Evolutionary conservation across 1,140 invertebrate species (phyloP).

Genomic region (Philopotamus ludificatus): DNA sequence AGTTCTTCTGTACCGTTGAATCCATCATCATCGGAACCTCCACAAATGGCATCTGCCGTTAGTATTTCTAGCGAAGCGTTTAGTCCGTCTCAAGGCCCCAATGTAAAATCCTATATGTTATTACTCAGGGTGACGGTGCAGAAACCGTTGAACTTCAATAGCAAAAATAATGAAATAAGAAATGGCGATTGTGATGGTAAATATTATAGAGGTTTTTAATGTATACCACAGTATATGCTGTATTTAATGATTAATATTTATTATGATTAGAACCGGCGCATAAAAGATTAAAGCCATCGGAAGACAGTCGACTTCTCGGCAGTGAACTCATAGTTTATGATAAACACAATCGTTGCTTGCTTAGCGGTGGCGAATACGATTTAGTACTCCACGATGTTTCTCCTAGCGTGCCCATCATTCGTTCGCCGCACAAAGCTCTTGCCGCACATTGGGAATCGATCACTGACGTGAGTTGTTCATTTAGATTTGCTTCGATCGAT

Average conservation of each 20-base stretch:
- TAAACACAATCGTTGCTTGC: constrained; percentile 80
- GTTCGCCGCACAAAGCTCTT: constrained; percentile 54
- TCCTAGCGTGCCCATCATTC: constrained; percentile 51
- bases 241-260: constrained; percentile 2
- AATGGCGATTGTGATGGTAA: constrained; percentile 54
- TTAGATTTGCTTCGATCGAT: background rate
- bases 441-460: constrained; percentile 76
- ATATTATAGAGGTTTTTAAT: background rate
- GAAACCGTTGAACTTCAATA: constrained; percentile 21
- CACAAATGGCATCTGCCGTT: constrained; percentile 71
- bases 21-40: constrained; percentile 69
- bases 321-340: constrained; percentile 89
- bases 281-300: constrained; percentile 60
- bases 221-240: background rate
- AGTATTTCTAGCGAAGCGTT: constrained; percentile 85
- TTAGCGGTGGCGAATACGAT: constrained; percentile 89
- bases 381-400: constrained; percentile 75
- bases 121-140: constrained; percentile 70
- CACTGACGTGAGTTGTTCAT: constrained; percentile 63
- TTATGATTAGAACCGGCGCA: constrained; percentile 54
- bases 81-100: constrained; percentile 75
- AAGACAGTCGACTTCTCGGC: constrained; percentile 60
- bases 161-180: constrained; percentile 51
- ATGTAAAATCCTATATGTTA: constrained; percentile 85
- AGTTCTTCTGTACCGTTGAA: constrained; percentile 79